Conservation (phyloP, 1,140 invertebrate genomes). For the Drosophila pachea region DNA sequence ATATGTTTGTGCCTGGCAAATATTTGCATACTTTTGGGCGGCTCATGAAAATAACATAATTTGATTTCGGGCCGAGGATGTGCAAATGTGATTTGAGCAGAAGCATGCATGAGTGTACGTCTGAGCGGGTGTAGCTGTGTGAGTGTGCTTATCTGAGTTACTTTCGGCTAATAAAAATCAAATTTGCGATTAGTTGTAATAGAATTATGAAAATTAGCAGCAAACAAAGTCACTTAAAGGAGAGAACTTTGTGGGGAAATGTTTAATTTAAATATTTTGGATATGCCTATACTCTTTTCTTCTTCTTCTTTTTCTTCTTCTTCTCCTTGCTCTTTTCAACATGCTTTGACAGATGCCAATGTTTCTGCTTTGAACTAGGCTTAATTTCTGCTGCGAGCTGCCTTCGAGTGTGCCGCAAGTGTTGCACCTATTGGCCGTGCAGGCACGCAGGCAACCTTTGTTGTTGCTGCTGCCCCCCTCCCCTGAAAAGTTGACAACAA, state of each 20-base stretch:
- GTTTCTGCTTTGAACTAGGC: neutral
- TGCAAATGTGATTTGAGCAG: constrained; percentile 53
- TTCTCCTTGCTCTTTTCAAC: too few species aligned
- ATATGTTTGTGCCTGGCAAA: constrained; percentile 67
- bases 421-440: constrained; percentile 34
- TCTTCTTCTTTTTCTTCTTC: too few species aligned
- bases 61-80: constrained; percentile 54
- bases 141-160: constrained; percentile 8
- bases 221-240: too few species aligned
- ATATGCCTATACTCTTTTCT: too few species aligned
- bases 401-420: constrained; percentile 40
- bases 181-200: too few species aligned
- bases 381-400: constrained; percentile 3
- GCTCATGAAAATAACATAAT: constrained; percentile 74
- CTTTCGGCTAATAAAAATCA: too few species aligned
- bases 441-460: constrained; percentile 12
- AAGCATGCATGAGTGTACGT: constrained; percentile 14
- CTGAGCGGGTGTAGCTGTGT: constrained; percentile 16
- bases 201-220: too few species aligned
- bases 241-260: too few species aligned
- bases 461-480: constrained; percentile 8
- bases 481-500: constrained; percentile 33
- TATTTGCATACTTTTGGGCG: constrained; percentile 72
- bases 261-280: too few species aligned
- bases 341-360: neutral